Evolutionary conservation across 1,140 invertebrate species (phyloP).

Genomic region (Saccostrea echinata): DNA sequence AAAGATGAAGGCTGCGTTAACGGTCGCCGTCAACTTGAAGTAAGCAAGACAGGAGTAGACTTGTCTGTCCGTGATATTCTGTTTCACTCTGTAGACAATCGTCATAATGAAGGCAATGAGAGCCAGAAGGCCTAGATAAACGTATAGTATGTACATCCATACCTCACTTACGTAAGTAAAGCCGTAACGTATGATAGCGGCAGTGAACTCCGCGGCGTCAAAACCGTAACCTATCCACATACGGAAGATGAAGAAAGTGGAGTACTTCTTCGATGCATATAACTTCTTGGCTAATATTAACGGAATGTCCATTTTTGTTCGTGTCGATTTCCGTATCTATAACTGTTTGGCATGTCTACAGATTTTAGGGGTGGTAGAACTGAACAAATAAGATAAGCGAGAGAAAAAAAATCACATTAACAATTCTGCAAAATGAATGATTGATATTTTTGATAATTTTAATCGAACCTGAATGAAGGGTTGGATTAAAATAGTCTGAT

Average conservation of each 20-base stretch:
- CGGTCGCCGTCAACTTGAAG: constrained; percentile 44
- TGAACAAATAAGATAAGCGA: no score
- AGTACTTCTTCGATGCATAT: not conserved
- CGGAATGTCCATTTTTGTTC: constrained; percentile 10
- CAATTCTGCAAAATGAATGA: no score
- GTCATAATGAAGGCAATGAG: constrained; percentile 39
- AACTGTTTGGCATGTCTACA: no score
- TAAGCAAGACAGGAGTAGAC: constrained; percentile 44
- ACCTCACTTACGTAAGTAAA: constrained; percentile 12
- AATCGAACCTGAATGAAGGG: no score
- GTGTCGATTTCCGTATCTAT: not conserved
- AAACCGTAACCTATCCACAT: constrained; percentile 49
- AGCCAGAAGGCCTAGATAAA: constrained; percentile 35
- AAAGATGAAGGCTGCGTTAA: constrained; percentile 46
- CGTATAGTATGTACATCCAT: constrained; percentile 45
- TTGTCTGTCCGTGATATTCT: not conserved
- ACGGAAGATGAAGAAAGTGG: constrained; percentile 40
- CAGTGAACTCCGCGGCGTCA: constrained; percentile 34
- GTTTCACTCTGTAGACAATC: constrained; percentile 11
- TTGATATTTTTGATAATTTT: no score
- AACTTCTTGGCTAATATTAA: not conserved
- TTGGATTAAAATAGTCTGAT: no score
- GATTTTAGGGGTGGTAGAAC: no score
- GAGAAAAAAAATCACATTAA: no score
- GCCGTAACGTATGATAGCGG: constrained; percentile 20